phyloP scores from a whole-genome alignment of 1,140 invertebrate genomes.

The Cydia pomonella region DNA sequence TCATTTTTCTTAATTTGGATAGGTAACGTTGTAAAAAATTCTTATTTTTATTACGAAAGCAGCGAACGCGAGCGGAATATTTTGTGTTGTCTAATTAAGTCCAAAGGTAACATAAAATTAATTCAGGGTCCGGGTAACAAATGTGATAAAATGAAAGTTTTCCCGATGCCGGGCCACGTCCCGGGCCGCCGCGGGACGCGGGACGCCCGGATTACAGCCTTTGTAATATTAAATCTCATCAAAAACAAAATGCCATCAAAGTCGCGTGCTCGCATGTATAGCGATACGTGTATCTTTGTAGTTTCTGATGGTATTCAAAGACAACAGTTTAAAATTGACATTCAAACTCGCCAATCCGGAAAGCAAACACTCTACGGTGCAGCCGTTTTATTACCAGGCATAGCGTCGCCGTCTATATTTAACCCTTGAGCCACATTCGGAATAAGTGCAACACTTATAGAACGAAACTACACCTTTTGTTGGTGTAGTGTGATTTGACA shows the following conservation, averaged over 20 bases:
- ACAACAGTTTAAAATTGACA: neutral
- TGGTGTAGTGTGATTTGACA: no score
- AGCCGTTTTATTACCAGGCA: neutral
- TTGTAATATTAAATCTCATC: conserved; percentile 32
- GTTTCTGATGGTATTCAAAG: neutral
- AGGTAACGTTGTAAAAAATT: neutral
- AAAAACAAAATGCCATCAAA: conserved; percentile 19
- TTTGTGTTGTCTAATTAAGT: conserved; percentile 23
- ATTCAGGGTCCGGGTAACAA: conserved; percentile 20
- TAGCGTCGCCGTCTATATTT: neutral
- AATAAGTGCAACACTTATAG: no score
- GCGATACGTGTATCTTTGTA: neutral
- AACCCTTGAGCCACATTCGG: neutral
- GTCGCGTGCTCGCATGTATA: neutral
- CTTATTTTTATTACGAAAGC: conserved; percentile 7
- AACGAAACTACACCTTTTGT: no score
- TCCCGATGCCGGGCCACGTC: neutral
- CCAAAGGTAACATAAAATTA: conserved; percentile 14
- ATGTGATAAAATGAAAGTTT: conserved; percentile 33
- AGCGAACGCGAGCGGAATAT: conserved; percentile 15
- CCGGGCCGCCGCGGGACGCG: neutral
- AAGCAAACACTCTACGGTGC: neutral
- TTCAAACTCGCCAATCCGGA: neutral
- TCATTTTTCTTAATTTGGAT: neutral
- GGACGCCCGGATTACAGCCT: neutral